Percentiles rank a stretch among this genome's conserved stretches.
Conservation (phyloP, 2,888 invertebrate species). For the Diachrysia chrysitis region DNA sequence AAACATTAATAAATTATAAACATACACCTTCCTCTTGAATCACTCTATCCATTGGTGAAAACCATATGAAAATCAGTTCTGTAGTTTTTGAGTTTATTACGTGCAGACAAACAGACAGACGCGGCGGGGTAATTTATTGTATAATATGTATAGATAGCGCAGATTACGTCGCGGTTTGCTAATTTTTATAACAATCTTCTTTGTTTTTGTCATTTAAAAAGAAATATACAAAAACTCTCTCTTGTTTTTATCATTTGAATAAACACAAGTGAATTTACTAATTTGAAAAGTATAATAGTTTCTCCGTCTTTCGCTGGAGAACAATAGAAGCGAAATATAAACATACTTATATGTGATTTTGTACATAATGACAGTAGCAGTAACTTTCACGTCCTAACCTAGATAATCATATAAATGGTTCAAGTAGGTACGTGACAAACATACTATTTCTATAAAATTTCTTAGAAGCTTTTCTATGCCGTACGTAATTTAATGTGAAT, state of each 20-base stretch:
- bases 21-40: no score
- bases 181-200: not conserved
- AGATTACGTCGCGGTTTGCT: not conserved
- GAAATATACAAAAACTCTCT: not conserved
- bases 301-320: not conserved
- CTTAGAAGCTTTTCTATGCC: slow-evolving; percentile 3
- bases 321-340: not conserved
- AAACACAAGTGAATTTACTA: not conserved
- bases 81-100: no score
- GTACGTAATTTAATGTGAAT: slow-evolving; percentile 24
- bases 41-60: no score
- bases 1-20: no score
- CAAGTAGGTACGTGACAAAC: slow-evolving; percentile 9
- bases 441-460: slow-evolving; percentile 15
- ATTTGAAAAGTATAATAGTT: not conserved
- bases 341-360: not conserved
- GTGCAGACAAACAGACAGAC: no score
- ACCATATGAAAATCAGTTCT: no score
- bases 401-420: not conserved
- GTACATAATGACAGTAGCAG: not conserved
- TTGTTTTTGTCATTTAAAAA: not conserved
- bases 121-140: no score
- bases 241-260: not conserved
- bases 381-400: not conserved
- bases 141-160: no score